Percentiles rank a stretch among this genome's conserved stretches.
Evolutionary conservation across 1,140 invertebrate species (phyloP).

Genomic region (Zaprionus gabonicus): DNA sequence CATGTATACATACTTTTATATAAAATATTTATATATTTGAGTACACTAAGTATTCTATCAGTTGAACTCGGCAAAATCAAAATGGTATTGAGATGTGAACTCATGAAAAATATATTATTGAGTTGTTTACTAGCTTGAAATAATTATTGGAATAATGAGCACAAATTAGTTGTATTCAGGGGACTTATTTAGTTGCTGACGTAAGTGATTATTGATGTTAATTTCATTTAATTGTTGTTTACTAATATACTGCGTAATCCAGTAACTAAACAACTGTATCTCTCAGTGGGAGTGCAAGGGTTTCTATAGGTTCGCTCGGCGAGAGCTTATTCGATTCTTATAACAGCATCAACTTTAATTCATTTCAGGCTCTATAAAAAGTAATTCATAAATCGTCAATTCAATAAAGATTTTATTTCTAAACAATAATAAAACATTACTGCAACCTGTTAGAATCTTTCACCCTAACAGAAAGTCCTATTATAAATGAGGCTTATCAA

Average conservation of each 20-base stretch:
- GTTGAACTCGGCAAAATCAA: no score
- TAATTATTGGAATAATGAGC: no score
- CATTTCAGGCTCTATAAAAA: neutral
- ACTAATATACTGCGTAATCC: no score
- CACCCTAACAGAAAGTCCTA: neutral
- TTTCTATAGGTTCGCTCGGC: no score
- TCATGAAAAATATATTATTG: no score
- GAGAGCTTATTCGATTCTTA: neutral
- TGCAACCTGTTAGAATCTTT: constrained; percentile 1
- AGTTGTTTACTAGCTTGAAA: no score
- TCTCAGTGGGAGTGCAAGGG: neutral
- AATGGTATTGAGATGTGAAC: no score
- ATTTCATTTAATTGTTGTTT: neutral
- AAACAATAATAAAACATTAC: neutral
- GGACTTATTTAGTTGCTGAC: neutral
- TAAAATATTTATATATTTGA: no score
- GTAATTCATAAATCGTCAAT: neutral
- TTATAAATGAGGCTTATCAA: constrained; percentile 30
- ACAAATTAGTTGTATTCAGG: no score
- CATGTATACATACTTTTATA: no score
- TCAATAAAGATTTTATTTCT: neutral
- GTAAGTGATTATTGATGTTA: neutral
- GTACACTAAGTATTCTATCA: no score
- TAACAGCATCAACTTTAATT: neutral
- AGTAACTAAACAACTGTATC: neutral